Conservation (phyloP, 2,113 vertebrate genomes). For the Raphicerus campestris region DNA sequence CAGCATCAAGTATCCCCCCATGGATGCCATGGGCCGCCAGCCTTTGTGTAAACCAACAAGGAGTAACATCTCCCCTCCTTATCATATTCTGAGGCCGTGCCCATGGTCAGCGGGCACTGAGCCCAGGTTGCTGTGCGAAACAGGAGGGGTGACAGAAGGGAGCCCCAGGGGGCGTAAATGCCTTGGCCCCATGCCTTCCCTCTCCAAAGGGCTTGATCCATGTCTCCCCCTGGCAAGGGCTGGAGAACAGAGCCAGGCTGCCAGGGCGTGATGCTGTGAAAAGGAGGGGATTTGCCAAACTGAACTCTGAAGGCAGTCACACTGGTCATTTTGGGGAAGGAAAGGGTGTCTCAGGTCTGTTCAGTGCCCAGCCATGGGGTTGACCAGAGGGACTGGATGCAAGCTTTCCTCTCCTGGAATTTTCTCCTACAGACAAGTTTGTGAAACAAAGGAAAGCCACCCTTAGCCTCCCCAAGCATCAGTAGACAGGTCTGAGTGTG, state of each 20-base stretch:
- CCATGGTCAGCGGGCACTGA: not conserved
- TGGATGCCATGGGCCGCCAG: not conserved
- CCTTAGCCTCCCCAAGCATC: not conserved
- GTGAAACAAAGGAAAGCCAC: not conserved
- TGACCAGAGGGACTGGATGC: not conserved
- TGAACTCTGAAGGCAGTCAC: not conserved
- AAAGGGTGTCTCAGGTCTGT: not conserved
- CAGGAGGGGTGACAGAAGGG: constrained; percentile 75
- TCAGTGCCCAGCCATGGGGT: not conserved
- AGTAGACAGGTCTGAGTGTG: not conserved
- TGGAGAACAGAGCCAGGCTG: constrained; percentile 42
- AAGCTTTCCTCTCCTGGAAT: not conserved
- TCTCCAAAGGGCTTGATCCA: constrained; percentile 62
- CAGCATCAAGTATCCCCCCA: not conserved
- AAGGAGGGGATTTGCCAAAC: constrained; percentile 3
- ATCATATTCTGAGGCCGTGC: constrained; percentile 20
- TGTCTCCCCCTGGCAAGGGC: constrained; percentile 46
- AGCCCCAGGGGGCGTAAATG: constrained; percentile 63
- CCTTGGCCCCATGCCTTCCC: constrained; percentile 60
- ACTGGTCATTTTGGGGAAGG: not conserved
- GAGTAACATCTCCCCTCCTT: not conserved
- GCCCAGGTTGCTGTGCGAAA: constrained; percentile 29
- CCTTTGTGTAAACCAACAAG: not conserved
- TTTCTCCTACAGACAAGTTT: not conserved
- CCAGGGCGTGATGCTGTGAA: constrained; percentile 24